Evolutionary conservation across 2,888 invertebrate genomes (phyloP).

Genomic region (Eledone cirrhosa): DNA sequence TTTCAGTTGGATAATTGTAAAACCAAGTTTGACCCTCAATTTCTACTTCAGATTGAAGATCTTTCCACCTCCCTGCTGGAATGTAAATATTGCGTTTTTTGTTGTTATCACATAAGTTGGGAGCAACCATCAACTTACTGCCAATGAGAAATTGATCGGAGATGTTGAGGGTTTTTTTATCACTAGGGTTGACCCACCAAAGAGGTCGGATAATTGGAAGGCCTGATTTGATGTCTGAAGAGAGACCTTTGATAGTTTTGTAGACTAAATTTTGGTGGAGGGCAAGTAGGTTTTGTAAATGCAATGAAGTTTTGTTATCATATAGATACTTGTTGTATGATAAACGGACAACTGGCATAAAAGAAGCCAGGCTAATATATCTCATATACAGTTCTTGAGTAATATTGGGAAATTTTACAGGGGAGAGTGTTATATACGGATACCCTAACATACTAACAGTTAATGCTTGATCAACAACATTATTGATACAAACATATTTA

Average conservation of each 20-base stretch:
- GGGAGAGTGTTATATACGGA: constrained; percentile 85
- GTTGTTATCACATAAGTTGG: constrained; percentile 49
- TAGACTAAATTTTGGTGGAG: constrained; percentile 28
- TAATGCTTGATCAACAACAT: constrained; percentile 77
- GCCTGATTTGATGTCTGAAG: constrained; percentile 71
- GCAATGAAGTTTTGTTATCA: constrained; percentile 70
- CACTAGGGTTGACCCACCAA: constrained; percentile 53
- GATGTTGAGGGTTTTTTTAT: constrained; percentile 42
- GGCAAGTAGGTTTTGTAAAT: constrained; percentile 35
- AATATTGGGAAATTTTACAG: background rate
- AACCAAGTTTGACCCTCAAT: constrained; percentile 24
- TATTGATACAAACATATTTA: constrained; percentile 11
- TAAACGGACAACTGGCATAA: constrained; percentile 89
- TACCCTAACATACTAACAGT: constrained; percentile 79
- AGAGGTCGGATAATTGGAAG: constrained; percentile 65
- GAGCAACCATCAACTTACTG: constrained; percentile 54
- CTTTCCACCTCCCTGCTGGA: constrained; percentile 78
- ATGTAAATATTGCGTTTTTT: constrained; percentile 50
- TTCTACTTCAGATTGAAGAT: constrained; percentile 62
- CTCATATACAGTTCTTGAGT: constrained; percentile 72
- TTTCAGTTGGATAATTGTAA: background rate
- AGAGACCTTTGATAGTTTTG: constrained; percentile 33
- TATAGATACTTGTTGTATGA: constrained; percentile 88
- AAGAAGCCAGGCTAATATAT: constrained; percentile 87
- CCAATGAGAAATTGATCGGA: constrained; percentile 57